Base-by-base conservation (phyloP, 2,888 invertebrate species). In the Dasysyrphus albostriatus region DNA sequence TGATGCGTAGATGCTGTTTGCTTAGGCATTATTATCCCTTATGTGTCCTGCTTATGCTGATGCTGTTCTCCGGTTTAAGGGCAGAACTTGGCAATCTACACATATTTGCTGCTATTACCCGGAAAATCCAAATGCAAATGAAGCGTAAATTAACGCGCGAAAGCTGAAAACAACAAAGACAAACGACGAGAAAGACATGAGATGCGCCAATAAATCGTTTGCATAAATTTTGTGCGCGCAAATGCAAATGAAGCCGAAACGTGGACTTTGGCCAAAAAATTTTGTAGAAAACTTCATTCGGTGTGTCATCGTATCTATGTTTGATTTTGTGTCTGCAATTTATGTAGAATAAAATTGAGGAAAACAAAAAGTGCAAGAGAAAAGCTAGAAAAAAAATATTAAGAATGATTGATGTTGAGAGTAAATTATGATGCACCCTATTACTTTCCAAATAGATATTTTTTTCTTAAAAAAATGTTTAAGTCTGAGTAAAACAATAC, bases 91-190 rank as follows among this genome's bases (percentile, higher is more conserved):
- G 69, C 54, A 54, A 69, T 69, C 51, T 51, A n/a, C 69, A 69
- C 54, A 69, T 42, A 69, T 54, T 39, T 69, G 39, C 61, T 54
- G 29, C 61, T 47, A 63, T 32, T 47, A 44, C 54, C 54, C 14
- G n/a, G 34, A 51, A 79, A 63, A 63, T 78, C 58, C 59, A 24
- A 56, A 69, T 80, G 75, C 75, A 81, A 84, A 84, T 84, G 65
- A 76, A 80, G 75, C 72, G 76, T 70, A 76, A 77, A 85, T 77
- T 85, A 81, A 37, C 67, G 37, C 56, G 72, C 37, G 44, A 75
- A 56, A 42, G 63, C 42, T 39, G 42, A 67, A 44, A 54, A 47
- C 39, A 69, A 49, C 42, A 65, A 32, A 44, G 37, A 65, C n/a
- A 19, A 70, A 24, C 16, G 61, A 29, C 34, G 19, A 63, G 8